These are phyloP conservation scores for Trichonephila clavipes DNA, from an alignment of 1,140 invertebrate genomes.

Conservation along the genomic window DNA sequence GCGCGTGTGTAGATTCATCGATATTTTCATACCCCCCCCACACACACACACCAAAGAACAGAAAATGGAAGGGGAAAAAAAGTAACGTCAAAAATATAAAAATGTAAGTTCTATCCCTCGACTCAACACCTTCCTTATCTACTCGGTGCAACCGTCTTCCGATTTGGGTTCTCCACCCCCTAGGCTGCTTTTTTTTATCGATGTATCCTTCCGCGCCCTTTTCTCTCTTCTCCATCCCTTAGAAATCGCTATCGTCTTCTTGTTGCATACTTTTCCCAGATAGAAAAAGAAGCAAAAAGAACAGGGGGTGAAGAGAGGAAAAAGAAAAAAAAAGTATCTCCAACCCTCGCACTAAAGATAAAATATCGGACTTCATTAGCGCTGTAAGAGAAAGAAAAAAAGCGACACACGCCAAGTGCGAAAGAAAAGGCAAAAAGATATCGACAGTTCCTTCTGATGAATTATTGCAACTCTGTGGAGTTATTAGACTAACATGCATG, in stretches of 20 bases:
- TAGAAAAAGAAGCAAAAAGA: constrained; percentile 31
- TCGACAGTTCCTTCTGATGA: constrained; percentile 68
- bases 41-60: not conserved
- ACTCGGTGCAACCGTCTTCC: constrained; percentile 54
- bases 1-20: not conserved
- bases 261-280: constrained; percentile 51
- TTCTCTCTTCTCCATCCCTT: not conserved
- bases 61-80: not conserved
- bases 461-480: constrained; percentile 56
- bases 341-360: constrained; percentile 40
- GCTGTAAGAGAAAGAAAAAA: not conserved
- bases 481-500: constrained; percentile 71
- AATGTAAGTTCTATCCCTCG: constrained; percentile 10
- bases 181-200: not conserved
- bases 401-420: not conserved
- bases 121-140: constrained; percentile 73
- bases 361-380: constrained; percentile 75
- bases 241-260: constrained; percentile 62
- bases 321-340: constrained; percentile 23
- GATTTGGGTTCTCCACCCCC: not conserved
- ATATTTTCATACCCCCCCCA: not conserved
- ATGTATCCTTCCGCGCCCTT: not conserved
- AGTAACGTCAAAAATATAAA: not conserved
- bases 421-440: constrained; percentile 50
- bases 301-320: not conserved